Evolutionary conservation across 2,113 vertebrate species (phyloP).

Genomic region (Ciconia maguari): DNA sequence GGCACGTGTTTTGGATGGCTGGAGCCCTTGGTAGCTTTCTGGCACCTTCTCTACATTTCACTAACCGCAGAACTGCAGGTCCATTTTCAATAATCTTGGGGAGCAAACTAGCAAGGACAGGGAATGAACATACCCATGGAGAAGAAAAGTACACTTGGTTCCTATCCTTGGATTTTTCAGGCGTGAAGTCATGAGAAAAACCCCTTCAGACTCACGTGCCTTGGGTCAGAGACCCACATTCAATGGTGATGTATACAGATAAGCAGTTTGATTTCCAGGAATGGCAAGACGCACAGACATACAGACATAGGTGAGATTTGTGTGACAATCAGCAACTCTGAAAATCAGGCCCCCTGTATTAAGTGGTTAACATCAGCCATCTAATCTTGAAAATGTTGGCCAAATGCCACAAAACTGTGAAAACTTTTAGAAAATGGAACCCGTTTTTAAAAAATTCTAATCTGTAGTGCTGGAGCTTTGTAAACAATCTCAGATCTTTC

Average conservation of each 20-base stretch:
- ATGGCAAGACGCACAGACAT: neutral
- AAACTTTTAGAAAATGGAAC: neutral
- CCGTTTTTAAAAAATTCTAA: neutral
- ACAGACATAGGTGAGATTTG: neutral
- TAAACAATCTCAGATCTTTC: neutral
- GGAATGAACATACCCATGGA: neutral
- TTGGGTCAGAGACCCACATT: neutral
- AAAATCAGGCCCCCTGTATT: neutral
- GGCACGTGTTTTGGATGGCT: neutral
- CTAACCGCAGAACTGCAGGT: neutral
- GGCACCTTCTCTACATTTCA: neutral
- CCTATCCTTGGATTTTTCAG: neutral
- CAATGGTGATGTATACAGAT: rapidly evolving
- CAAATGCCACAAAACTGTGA: neutral
- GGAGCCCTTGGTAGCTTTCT: neutral
- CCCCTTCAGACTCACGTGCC: neutral
- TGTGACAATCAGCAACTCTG: neutral
- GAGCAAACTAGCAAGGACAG: neutral
- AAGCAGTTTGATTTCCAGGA: neutral
- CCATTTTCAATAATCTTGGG: neutral
- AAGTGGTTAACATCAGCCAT: neutral
- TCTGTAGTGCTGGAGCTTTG: neutral
- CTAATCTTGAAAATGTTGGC: neutral
- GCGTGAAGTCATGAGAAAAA: neutral
- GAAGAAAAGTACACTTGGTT: neutral